A percentile compares a stretch with the other conserved stretches of the same genome.
These are phyloP conservation scores for Triplophysa bombifrons DNA, from an alignment of 2,797 vertebrate genomes.

Conservation along the genomic window DNA sequence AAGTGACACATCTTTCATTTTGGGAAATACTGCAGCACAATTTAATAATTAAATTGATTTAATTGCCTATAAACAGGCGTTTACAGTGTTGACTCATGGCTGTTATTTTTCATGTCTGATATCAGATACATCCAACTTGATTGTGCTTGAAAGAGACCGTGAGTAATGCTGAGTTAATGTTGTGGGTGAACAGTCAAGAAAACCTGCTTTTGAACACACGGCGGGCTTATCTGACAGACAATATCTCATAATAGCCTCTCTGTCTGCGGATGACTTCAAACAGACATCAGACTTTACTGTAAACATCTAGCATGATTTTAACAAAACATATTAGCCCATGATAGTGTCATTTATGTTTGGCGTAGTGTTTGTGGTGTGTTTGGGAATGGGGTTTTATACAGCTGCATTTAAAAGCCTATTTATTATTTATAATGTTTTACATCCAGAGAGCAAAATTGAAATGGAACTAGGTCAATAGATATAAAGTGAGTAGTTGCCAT, in stretches of 20 bases:
- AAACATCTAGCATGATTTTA: slow-evolving; percentile 7
- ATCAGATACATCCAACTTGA: slow-evolving; percentile 21
- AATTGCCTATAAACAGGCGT: slow-evolving; percentile 15
- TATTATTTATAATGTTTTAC: slow-evolving; percentile 11
- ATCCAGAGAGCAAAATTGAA: background rate
- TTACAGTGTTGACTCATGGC: slow-evolving; percentile 5
- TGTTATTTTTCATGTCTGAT: slow-evolving; percentile 1
- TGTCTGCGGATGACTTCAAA: background rate
- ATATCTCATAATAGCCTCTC: slow-evolving; percentile 1
- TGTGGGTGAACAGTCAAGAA: slow-evolving; percentile 19
- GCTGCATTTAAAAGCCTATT: background rate
- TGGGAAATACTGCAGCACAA: slow-evolving; percentile 2
- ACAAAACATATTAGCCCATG: background rate
- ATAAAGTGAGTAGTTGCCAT: background rate
- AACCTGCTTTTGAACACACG: slow-evolving; percentile 25
- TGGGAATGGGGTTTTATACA: background rate
- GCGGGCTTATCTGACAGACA: slow-evolving; percentile 28
- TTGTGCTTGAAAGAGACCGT: slow-evolving; percentile 27
- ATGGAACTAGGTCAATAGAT: slow-evolving; percentile 11
- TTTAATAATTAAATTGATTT: background rate
- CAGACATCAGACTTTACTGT: background rate
- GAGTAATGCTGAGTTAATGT: slow-evolving; percentile 32
- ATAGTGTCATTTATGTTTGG: background rate
- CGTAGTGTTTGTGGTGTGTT: background rate
- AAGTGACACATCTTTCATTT: slow-evolving; percentile 13